A percentile compares a stretch with the other conserved stretches of the same genome.
These are phyloP conservation scores for Drosophila pectinifera DNA, from an alignment of 1,140 invertebrate species.

Conservation along the genomic window DNA sequence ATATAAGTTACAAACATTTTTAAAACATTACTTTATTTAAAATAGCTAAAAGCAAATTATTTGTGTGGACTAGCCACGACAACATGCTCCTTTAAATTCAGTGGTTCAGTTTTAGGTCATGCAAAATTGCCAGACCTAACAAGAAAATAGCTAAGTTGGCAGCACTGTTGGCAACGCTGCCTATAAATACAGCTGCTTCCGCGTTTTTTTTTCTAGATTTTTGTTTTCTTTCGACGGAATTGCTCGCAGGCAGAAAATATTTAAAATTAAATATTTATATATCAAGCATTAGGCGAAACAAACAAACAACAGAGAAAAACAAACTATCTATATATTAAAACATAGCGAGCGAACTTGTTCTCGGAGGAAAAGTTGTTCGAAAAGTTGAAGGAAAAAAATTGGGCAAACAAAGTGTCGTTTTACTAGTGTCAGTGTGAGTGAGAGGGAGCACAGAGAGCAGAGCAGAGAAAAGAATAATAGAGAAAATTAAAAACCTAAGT, in stretches of 20 bases:
- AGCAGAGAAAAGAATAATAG: slow-evolving; percentile 4
- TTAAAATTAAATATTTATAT: too few species aligned
- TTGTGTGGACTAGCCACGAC: too few species aligned
- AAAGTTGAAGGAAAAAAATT: not conserved
- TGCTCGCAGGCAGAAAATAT: not conserved
- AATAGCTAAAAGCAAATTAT: too few species aligned
- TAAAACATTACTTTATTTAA: too few species aligned
- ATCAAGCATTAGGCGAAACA: not conserved
- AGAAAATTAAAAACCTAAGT: slow-evolving; percentile 19
- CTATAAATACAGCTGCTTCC: slow-evolving; percentile 6
- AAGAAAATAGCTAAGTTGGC: too few species aligned
- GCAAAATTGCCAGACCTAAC: too few species aligned
- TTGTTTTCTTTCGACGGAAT: slow-evolving; percentile 1
- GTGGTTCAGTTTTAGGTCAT: too few species aligned
- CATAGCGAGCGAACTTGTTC: slow-evolving; percentile 13
- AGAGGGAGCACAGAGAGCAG: slow-evolving; percentile 2
- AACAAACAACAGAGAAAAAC: slow-evolving; percentile 5
- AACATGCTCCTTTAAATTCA: too few species aligned
- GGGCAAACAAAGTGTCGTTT: slow-evolving; percentile 23
- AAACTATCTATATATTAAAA: not conserved
- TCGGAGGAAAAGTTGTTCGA: slow-evolving; percentile 10
- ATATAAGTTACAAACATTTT: too few species aligned
- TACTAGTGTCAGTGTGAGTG: slow-evolving; percentile 8
- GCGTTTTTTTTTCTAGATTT: not conserved
- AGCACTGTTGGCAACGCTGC: not conserved